Conservation (phyloP, 2,888 invertebrate genomes). For the Andrena fulva region DNA sequence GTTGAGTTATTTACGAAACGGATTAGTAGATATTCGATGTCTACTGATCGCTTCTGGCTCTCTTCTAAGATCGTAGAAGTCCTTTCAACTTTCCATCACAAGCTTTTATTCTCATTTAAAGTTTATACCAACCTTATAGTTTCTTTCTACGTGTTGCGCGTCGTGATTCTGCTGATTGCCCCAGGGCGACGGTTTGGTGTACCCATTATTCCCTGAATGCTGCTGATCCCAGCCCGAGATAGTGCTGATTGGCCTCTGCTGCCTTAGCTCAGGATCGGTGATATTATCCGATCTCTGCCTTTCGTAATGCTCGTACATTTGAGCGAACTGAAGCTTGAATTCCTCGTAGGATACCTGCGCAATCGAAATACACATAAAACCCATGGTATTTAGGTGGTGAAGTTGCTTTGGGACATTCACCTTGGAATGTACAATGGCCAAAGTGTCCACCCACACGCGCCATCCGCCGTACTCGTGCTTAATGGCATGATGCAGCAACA, state of each 20-base stretch:
- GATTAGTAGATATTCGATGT: too few species aligned
- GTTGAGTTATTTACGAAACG: not conserved
- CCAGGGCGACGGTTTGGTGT: conserved; percentile 80
- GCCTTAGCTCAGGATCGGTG: conserved; percentile 96
- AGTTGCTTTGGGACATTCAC: conserved; percentile 85
- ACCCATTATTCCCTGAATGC: conserved; percentile 82
- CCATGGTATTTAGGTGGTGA: not conserved
- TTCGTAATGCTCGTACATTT: conserved; percentile 98
- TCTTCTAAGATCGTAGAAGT: not conserved
- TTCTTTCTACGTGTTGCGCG: conserved; percentile 79
- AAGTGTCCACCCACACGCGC: conserved; percentile 99
- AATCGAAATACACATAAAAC: conserved; percentile 16
- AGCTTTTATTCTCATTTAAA: not conserved
- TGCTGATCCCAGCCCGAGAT: conserved; percentile 97
- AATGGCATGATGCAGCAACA: conserved; percentile 99
- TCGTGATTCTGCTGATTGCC: conserved; percentile 80
- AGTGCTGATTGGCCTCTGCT: conserved; percentile 97
- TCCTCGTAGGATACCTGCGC: conserved; percentile 97
- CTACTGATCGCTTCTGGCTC: not conserved
- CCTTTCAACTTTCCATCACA: not conserved
- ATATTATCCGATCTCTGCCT: conserved; percentile 97
- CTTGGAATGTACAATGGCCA: conserved; percentile 99
- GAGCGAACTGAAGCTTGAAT: conserved; percentile 98
- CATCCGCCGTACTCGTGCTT: conserved; percentile 99
- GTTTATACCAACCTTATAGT: conserved; percentile 77